Evolutionary conservation across 2,797 vertebrate species (phyloP), one percentile per base, ranked within the genome.

Genomic region (Phoeniculus purpureus): DNA sequence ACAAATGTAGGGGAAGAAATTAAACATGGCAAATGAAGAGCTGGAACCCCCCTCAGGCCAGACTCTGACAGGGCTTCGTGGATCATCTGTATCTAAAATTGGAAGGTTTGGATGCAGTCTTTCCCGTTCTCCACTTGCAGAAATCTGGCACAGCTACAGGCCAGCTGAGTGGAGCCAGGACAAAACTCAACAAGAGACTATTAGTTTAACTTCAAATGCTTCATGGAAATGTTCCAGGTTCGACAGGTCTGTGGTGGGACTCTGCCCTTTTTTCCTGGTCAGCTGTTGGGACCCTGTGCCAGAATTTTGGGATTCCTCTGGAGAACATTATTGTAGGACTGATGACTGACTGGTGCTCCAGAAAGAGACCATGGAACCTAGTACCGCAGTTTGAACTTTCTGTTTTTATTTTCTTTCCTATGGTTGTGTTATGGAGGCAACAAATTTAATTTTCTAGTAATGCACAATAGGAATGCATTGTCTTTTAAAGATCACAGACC

Each of bases 361-460:
- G 71, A 88, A 85, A 56, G 37, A 62, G 32, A 62, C 26, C 29
- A 31, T 2, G 16, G 14, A 37, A 81, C 56, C 55, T 64, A 37
- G 17, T 43, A 47, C 19, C 27, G 56, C 66, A 84, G 51, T 78
- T 59, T 48, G 75, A 83, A 66, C 45, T 83, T 85, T 60, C 91
- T 54, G 48, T 89, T 88, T 85, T 73, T 20, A 51, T 40, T 70
- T 48, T 10, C 6, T 70, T 92, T 77, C 88, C 68, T 80, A 47
- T 15, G 20, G 40, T 64, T 81, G 17, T 66, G 34, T 81, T 75
- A 85, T 45, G 78, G 79, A 85, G 23, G 70, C 51, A 91, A 93
- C 70, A 92, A 92, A 91, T 87, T 18, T 81, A 94, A 70, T 87
- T 85, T 90, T 68, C 81, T 65, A 80, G 66, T 87, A 72, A 94